These are phyloP conservation scores for Nycteola revayana DNA, from an alignment of 2,888 invertebrate genomes.

Conservation along the genomic window DNA sequence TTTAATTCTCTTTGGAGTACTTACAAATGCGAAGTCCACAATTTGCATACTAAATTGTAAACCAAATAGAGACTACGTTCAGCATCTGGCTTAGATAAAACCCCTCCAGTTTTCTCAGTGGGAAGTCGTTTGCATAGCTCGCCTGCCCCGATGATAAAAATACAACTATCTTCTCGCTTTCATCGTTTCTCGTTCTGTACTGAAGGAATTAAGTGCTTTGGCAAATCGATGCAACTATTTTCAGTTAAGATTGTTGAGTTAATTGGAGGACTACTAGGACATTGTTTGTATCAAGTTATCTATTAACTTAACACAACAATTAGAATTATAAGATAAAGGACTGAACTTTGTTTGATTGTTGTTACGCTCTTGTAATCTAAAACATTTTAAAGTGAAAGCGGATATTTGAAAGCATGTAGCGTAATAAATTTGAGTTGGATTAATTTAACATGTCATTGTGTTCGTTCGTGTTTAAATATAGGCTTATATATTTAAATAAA, in stretches of 20 bases:
- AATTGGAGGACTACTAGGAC: constrained; percentile 5
- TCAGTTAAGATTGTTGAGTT: constrained; percentile 15
- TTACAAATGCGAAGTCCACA: constrained; percentile 56
- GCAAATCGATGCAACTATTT: constrained; percentile 28
- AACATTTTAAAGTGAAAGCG: no score
- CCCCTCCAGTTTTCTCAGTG: constrained; percentile 39
- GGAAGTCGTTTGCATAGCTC: constrained; percentile 56
- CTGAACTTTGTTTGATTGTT: no score
- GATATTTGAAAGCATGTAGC: no score
- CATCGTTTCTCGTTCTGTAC: constrained; percentile 27
- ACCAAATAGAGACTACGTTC: constrained; percentile 53
- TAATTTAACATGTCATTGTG: no score
- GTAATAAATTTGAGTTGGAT: no score
- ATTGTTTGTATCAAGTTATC: no score
- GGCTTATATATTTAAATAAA: no score
- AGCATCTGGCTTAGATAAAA: constrained; percentile 57
- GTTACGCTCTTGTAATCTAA: no score
- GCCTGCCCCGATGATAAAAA: constrained; percentile 46
- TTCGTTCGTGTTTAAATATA: no score
- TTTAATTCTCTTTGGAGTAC: constrained; percentile 56
- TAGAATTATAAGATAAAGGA: no score
- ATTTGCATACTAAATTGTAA: constrained; percentile 71
- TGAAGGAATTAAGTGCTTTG: constrained; percentile 13
- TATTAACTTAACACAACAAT: no score
- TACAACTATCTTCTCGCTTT: constrained; percentile 48